phyloP scores from a whole-genome alignment of 2,888 invertebrate species.

The Oxystoma pomonae region DNA sequence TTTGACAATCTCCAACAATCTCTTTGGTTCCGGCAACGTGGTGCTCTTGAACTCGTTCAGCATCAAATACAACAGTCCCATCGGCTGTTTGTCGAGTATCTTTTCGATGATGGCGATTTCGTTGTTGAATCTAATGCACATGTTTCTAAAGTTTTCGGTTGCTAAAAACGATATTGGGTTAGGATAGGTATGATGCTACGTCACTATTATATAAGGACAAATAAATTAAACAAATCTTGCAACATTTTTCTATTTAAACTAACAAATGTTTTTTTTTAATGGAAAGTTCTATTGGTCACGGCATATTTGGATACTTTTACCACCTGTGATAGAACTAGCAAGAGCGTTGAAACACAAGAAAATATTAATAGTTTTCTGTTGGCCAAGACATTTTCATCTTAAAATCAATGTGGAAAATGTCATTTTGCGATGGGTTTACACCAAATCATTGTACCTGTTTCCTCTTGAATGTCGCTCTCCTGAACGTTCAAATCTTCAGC shows the following conservation, averaged over 20 bases:
- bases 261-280: too few relatives aligned
- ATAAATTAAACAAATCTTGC: too few relatives aligned
- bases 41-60: conserved; percentile 67
- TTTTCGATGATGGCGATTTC: conserved; percentile 66
- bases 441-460: conserved; percentile 48
- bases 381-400: too few relatives aligned
- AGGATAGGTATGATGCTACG: too few relatives aligned
- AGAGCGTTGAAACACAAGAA: too few relatives aligned
- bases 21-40: conserved; percentile 66
- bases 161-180: conserved; percentile 40
- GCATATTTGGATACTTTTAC: too few relatives aligned
- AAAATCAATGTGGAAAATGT: too few relatives aligned
- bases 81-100: conserved; percentile 61
- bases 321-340: too few relatives aligned
- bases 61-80: conserved; percentile 71
- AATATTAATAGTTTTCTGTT: too few relatives aligned
- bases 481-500: conserved; percentile 65
- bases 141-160: conserved; percentile 55
- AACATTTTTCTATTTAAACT: too few relatives aligned
- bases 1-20: conserved; percentile 63
- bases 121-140: conserved; percentile 64
- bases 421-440: conserved; percentile 43
- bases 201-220: too few relatives aligned
- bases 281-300: too few relatives aligned
- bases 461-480: conserved; percentile 57